phyloP scores from a whole-genome alignment of 2,888 invertebrate genomes.

The Eristalis intricaria region DNA sequence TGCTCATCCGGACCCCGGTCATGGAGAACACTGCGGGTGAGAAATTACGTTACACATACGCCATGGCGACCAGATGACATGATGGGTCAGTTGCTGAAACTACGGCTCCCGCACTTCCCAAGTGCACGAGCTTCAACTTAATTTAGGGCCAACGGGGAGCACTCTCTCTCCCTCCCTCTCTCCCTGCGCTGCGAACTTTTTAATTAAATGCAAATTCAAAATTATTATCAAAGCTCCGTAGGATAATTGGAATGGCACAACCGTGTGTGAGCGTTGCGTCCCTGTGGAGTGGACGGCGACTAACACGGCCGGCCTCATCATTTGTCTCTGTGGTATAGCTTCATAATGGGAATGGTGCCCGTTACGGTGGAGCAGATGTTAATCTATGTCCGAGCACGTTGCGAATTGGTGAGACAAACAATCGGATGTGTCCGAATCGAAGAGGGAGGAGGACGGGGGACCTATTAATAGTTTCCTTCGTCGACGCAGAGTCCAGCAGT shows the following conservation, averaged over 20 bases:
- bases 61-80: not conserved
- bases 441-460: not conserved
- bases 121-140: not conserved
- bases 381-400: not conserved
- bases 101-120: not conserved
- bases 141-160: not conserved
- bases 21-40: not conserved
- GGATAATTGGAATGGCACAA: not conserved
- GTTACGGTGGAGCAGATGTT: not conserved
- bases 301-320: not conserved
- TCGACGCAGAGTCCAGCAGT: not conserved
- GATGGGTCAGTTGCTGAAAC: not conserved
- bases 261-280: not conserved
- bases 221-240: not conserved
- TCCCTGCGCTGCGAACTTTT: not conserved
- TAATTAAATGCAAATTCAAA: not conserved
- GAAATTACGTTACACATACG: not conserved
- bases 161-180: not conserved
- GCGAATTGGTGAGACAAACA: not conserved
- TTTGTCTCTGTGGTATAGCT: not conserved
- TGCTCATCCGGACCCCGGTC: not conserved
- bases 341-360: not conserved
- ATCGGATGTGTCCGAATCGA: not conserved
- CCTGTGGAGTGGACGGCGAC: not conserved
- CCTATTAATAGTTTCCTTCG: not conserved